phyloP scores from a whole-genome alignment of 2,113 vertebrate genomes.

The Pollimyrus isidori region DNA sequence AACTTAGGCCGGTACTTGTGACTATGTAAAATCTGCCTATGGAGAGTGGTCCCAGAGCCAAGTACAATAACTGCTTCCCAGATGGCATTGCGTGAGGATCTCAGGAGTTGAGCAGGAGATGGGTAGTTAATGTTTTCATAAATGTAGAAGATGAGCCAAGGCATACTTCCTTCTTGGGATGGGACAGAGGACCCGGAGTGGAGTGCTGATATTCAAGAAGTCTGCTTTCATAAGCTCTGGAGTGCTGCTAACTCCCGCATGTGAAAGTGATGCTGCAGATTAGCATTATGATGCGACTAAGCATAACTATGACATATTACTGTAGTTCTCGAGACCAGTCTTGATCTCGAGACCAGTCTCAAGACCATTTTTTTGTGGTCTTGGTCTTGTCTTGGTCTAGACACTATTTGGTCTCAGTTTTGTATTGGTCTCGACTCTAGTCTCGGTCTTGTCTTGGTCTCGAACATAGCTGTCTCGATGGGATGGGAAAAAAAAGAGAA shows the following conservation, averaged over 20 bases:
- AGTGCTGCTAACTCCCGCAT: background rate
- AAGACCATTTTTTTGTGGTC: no score
- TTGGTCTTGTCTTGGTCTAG: no score
- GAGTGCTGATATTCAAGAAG: background rate
- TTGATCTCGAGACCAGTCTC: no score
- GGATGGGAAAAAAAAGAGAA: no score
- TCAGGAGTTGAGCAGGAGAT: constrained; percentile 2
- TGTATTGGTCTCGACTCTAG: no score
- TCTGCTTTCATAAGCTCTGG: background rate
- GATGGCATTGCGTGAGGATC: constrained; percentile 7
- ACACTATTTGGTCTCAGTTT: no score
- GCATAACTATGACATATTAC: background rate
- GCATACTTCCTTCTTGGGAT: background rate
- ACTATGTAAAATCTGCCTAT: background rate
- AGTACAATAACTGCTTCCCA: constrained; percentile 10
- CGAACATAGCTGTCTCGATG: no score
- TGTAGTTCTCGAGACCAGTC: no score
- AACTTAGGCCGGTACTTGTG: background rate
- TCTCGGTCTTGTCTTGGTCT: no score
- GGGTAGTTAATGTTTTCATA: constrained; percentile 8
- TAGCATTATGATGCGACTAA: background rate
- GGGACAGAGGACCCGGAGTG: background rate
- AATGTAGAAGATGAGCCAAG: background rate
- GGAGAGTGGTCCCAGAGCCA: background rate
- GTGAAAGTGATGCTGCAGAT: background rate